A percentile compares a stretch with the other conserved stretches of the same genome.
Conservation (phyloP, 2,797 vertebrate species). For the Sternotherus odoratus region DNA sequence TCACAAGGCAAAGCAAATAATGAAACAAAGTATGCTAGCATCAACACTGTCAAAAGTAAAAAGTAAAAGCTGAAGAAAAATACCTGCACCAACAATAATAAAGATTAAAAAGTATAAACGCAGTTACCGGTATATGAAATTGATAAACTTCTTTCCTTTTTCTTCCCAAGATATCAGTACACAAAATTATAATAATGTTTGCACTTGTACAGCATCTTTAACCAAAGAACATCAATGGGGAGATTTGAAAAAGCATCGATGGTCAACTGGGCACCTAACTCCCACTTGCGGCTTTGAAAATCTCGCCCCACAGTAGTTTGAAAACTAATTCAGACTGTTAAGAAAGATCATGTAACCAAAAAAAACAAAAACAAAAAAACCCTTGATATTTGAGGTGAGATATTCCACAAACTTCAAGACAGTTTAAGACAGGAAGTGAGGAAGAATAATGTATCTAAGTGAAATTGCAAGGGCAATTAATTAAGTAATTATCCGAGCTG, state of each 20-base stretch:
- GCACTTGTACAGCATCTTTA: background rate
- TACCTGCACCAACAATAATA: background rate
- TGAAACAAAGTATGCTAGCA: background rate
- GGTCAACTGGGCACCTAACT: background rate
- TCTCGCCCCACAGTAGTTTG: background rate
- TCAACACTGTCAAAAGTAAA: background rate
- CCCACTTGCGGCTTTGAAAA: background rate
- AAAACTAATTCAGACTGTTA: background rate
- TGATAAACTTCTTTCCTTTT: background rate
- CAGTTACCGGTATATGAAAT: background rate
- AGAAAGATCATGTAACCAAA: background rate
- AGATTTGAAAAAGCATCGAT: background rate
- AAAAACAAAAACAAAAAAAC: background rate
- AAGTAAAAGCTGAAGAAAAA: background rate
- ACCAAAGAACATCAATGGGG: background rate
- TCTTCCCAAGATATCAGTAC: background rate
- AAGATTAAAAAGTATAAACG: background rate
- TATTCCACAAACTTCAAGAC: background rate
- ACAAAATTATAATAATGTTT: background rate
- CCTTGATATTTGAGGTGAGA: background rate
- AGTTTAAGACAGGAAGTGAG: fast-evolving
- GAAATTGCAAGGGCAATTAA: background rate
- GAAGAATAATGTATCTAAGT: background rate
- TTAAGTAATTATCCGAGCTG: background rate
- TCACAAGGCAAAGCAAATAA: background rate